Base-by-base conservation (phyloP, 2,113 vertebrate species). In the Meles meles region DNA sequence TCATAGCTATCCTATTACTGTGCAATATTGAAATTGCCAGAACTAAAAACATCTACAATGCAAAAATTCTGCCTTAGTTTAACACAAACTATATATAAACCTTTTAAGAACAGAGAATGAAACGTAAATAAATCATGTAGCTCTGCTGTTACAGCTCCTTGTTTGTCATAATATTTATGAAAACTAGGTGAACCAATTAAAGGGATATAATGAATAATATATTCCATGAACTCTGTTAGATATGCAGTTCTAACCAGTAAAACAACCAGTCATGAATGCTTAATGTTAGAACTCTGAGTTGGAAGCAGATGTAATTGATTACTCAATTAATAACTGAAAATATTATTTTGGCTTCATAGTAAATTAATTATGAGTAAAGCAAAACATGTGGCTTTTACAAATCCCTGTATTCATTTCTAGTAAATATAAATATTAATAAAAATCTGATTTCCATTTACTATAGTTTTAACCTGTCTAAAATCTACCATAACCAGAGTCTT, bases 281-380 rank as follows among this genome's bases (percentile, higher is more conserved):
- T 95, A 77, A 76, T 57, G 17, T 94, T 34, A 96, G 31, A 57
- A 7, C 65, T 23, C 76, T 83, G 83, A 97, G 61, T 27, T 88
- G 52, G 6, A 25, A 93, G 34, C 18, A 81, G 2, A 4, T 74
- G 39, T 55, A 93, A 84, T 84, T 87, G 59, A 80, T 7, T 84
- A 79, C 29, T 96, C 81, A 93, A 93, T n/a, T 79, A 87, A 93
- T 93, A 94, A 96, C 34, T 87, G 31, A 96, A 97, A 96, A 81
- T 82, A 90, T 37, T 76, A 82, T 83, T 94, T 91, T 95, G 57
- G 6, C 44, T 90, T 42, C n/a, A 95, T 81, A 95, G 34, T 63
- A 91, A 93, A 82, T 94, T 86, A 77, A 82, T 94, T 76, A 65
- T 61, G 47, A 44, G 79, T 79, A 88, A 71, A 94, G 65, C 6